Evolutionary conservation across 1,140 invertebrate species (phyloP), one percentile per base, ranked within the genome.

Genomic region (Charaxes varanes): DNA sequence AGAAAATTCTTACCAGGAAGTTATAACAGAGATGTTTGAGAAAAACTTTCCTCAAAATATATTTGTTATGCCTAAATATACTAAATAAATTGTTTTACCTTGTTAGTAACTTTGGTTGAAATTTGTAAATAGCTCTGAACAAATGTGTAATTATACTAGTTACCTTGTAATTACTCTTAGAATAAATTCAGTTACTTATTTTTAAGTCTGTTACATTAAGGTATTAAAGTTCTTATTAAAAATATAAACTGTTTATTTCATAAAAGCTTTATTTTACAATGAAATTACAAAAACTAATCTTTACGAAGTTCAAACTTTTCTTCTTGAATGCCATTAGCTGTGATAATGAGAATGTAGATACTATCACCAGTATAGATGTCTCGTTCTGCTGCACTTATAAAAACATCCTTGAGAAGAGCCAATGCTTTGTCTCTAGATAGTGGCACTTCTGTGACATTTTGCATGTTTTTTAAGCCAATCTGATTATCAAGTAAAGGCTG

Each of bases 291-390:
- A 36, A 45, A 45, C 56, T 88, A 95, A 92, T 96, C 94, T 71
- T 89, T 92, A 65, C 94, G 88, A 33, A 96, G 83, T 42, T 87
- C 83, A 65, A 94, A 89, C 12, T 80, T 86, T 34, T 91, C 89
- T 49, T 89, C 87, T 41, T 88, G 86, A 36, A 97, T 89, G 1
- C 96, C 97, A 85, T 94, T 92, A 51, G 93, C 93, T 13, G 95
- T 97, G 34, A 99, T 94, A 38, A 98, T 90, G 49, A 95, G 91
- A 44, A 99, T 93, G 15, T 88, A 79, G 51, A 99, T 90, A 28
- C 90, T 90, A 87, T 99, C 98, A 41, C 98, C 98, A 63, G 96
- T 98, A 62, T 96, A 93, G 53, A 98, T 99, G 73, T 99, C 97
- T 77, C 98, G 89, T 72, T 99, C 98, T 37, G 97, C 93, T 19